Conservation (phyloP, 2,113 vertebrate genomes). For the Arizona elegans region DNA sequence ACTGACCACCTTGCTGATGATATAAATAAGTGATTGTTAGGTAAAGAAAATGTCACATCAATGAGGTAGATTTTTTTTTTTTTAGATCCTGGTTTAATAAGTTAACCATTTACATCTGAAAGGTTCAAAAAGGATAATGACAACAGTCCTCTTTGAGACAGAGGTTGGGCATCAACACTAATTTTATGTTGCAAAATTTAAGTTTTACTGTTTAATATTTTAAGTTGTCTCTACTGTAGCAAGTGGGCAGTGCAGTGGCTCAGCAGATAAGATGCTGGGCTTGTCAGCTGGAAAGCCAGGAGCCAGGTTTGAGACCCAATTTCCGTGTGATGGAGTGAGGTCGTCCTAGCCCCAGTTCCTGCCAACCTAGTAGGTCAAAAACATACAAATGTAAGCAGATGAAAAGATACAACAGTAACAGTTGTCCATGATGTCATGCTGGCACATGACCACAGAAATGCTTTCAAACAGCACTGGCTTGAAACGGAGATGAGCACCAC, state of each 20-base stretch:
- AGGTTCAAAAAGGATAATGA: neutral
- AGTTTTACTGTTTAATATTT: neutral
- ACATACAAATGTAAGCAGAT: neutral
- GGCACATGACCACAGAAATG: neutral
- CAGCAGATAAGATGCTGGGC: neutral
- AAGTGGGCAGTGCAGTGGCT: neutral
- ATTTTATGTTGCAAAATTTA: neutral
- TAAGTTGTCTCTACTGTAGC: neutral
- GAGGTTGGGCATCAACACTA: neutral
- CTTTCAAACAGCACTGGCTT: neutral
- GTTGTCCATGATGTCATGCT: neutral
- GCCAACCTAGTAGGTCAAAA: neutral
- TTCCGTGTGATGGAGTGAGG: neutral
- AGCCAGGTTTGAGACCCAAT: neutral
- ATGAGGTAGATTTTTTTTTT: neutral
- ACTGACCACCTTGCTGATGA: constrained; percentile 51
- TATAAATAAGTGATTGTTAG: constrained; percentile 66
- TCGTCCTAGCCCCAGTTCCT: neutral
- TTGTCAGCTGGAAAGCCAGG: neutral
- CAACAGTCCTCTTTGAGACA: neutral
- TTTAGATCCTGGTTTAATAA: constrained; percentile 9
- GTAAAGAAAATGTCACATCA: constrained; percentile 49
- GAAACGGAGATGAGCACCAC: neutral
- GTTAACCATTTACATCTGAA: constrained; percentile 11
- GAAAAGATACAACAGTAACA: neutral